Percentiles rank a stretch among this genome's conserved stretches.
phyloP scores from a whole-genome alignment of 2,113 vertebrate genomes.

The Nyctibius bracteatus region DNA sequence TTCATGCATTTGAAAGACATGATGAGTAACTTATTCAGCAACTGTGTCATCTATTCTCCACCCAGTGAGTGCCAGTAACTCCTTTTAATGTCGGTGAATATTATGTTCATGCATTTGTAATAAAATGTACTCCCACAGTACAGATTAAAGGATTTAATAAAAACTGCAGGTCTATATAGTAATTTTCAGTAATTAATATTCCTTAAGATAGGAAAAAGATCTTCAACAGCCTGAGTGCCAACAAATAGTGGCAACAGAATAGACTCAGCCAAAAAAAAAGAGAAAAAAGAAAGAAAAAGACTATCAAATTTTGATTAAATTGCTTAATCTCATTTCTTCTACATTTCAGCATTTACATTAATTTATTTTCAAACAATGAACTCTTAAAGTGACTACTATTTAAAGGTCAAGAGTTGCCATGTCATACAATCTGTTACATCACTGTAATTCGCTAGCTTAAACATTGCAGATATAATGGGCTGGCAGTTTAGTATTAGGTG shows the following conservation, averaged over 20 bases:
- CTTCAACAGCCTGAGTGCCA: not conserved
- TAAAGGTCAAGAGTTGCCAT: not conserved
- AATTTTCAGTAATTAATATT: slow-evolving; percentile 15
- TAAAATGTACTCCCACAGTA: not conserved
- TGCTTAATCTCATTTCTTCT: not conserved
- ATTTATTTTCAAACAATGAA: not conserved
- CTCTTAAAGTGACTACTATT: not conserved
- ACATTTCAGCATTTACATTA: not conserved
- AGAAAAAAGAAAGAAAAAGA: not conserved
- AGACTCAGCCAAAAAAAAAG: not conserved
- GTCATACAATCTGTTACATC: not conserved
- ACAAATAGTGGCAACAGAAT: not conserved
- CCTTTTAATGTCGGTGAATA: not conserved
- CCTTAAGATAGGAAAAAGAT: not conserved
- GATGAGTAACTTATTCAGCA: not conserved
- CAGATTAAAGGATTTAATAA: slow-evolving; percentile 5
- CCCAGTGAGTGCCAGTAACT: not conserved
- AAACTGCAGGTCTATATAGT: not conserved
- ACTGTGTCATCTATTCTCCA: not conserved
- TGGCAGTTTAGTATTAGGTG: not conserved
- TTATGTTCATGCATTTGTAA: not conserved
- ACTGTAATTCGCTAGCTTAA: not conserved
- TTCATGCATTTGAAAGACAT: not conserved
- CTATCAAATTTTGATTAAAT: not conserved
- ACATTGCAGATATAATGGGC: not conserved